A percentile compares a stretch with the other conserved stretches of the same genome.
phyloP scores from a whole-genome alignment of 2,888 invertebrate species.

The Heliconius aoede region DNA sequence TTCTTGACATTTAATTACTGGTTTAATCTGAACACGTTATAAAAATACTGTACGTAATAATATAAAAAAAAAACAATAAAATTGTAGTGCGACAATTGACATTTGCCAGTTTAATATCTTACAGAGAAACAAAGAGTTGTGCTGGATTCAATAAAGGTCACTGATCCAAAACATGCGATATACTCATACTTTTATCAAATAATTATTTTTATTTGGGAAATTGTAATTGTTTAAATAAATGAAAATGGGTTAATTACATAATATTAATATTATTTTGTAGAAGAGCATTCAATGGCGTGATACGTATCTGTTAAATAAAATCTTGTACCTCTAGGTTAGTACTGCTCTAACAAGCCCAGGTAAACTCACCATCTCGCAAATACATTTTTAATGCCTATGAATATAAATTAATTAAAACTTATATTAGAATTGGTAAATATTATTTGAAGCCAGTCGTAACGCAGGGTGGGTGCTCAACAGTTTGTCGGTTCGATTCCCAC shows the following conservation, averaged over 20 bases:
- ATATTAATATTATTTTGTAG: not conserved
- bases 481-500: too few species aligned
- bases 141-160: not conserved
- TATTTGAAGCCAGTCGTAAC: too few species aligned
- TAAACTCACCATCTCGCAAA: too few species aligned
- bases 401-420: too few species aligned
- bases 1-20: not conserved
- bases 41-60: not conserved
- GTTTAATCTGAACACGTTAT: not conserved
- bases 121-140: slow-evolving; percentile 7
- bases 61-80: not conserved
- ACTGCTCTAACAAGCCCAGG: too few species aligned
- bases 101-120: not conserved
- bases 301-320: not conserved
- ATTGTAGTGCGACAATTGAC: not conserved
- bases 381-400: too few species aligned
- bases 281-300: not conserved
- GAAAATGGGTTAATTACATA: not conserved
- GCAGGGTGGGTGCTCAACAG: too few species aligned
- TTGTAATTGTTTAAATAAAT: not conserved
- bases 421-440: too few species aligned
- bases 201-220: slow-evolving; percentile 1
- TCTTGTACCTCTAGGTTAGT: not conserved
- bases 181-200: not conserved
- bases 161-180: not conserved